A percentile compares a stretch with the other conserved stretches of the same genome.
Evolutionary conservation across 2,113 vertebrate species (phyloP).

Genomic region (Aythya baeri): DNA sequence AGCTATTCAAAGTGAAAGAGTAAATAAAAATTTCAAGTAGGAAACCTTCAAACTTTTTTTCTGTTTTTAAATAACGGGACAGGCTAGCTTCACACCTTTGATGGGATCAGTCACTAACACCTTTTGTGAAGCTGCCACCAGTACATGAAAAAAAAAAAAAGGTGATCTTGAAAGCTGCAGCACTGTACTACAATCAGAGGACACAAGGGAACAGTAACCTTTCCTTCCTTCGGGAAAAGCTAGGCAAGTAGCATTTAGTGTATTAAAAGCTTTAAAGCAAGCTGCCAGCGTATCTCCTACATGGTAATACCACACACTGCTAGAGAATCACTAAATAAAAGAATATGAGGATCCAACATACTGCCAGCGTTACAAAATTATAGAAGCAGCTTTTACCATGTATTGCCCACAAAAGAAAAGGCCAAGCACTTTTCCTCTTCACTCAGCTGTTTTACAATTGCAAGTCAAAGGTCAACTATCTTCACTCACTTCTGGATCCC

Average conservation of each 20-base stretch:
- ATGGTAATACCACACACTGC: background rate
- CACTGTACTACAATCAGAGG: background rate
- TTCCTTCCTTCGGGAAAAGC: background rate
- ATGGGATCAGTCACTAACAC: background rate
- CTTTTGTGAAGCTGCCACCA: background rate
- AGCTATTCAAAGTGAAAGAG: background rate
- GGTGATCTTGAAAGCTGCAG: background rate
- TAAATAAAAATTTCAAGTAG: background rate
- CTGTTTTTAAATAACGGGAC: background rate
- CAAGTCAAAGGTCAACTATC: slow-evolving; percentile 70
- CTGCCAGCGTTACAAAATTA: background rate
- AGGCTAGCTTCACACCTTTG: background rate
- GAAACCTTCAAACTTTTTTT: background rate
- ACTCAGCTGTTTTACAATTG: slow-evolving; percentile 63
- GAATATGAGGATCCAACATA: background rate
- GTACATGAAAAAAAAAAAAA: background rate
- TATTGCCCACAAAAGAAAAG: background rate
- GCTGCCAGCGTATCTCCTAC: background rate
- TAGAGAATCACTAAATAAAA: background rate
- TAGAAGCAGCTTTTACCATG: background rate
- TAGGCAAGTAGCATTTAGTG: rapidly evolving
- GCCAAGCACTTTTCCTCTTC: slow-evolving; percentile 52
- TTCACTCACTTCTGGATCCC: slow-evolving; percentile 68
- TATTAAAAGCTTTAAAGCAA: background rate
- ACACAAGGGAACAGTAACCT: background rate